Evolutionary conservation across 2,113 vertebrate genomes (phyloP).

Genomic region (Nothoprocta perdicaria): DNA sequence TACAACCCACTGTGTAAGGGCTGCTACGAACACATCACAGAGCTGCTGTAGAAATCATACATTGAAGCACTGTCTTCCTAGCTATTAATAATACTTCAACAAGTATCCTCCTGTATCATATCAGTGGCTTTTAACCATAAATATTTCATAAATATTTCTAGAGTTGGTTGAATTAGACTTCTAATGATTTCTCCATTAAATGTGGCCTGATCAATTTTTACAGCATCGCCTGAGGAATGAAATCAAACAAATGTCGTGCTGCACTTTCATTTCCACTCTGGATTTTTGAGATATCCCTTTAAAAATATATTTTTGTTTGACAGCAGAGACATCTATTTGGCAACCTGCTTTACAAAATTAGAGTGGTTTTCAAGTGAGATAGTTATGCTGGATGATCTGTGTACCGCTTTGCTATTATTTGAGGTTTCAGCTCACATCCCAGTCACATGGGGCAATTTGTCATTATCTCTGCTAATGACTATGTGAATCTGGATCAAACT

Average conservation of each 20-base stretch:
- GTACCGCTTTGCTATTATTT: not conserved
- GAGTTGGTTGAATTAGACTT: slow-evolving; percentile 60
- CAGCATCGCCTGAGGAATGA: slow-evolving; percentile 22
- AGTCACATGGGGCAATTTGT: slow-evolving; percentile 45
- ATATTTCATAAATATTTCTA: slow-evolving; percentile 62
- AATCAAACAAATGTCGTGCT: slow-evolving; percentile 31
- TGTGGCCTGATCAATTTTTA: slow-evolving; percentile 71
- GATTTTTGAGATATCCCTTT: slow-evolving; percentile 58
- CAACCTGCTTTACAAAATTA: slow-evolving; percentile 64
- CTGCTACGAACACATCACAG: slow-evolving; percentile 19
- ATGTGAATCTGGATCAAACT: slow-evolving; percentile 40
- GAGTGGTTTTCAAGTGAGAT: slow-evolving; percentile 45
- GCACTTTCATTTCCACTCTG: slow-evolving; percentile 36
- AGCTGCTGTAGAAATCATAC: not conserved
- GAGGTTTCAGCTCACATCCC: slow-evolving; percentile 45
- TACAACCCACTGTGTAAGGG: slow-evolving; percentile 11
- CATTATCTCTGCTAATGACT: slow-evolving; percentile 63
- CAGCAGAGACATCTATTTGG: slow-evolving; percentile 50
- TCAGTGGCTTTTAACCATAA: slow-evolving; percentile 47
- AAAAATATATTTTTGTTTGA: slow-evolving; percentile 58
- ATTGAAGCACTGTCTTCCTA: not conserved
- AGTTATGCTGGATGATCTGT: slow-evolving; percentile 27
- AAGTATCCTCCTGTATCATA: slow-evolving; percentile 47
- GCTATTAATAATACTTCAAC: slow-evolving; percentile 55
- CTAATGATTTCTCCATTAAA: slow-evolving; percentile 72